A percentile compares a stretch with the other conserved stretches of the same genome.
Evolutionary conservation across 2,113 vertebrate species (phyloP).

Genomic region (Butorides virescens): DNA sequence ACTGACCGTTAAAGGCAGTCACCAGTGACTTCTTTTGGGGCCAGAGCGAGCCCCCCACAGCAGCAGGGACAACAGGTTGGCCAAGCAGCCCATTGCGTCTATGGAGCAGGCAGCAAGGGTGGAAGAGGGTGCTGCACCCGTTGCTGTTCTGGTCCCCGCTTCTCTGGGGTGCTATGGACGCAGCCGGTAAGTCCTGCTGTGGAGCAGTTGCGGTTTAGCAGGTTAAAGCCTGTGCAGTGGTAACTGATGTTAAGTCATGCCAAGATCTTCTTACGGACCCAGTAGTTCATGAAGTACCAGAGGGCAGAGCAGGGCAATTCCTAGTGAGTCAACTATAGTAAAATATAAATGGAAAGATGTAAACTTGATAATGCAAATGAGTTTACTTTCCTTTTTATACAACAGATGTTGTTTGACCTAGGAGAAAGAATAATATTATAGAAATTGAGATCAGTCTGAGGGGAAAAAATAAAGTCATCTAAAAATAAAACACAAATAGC

Average conservation of each 20-base stretch:
- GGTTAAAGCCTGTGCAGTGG: not conserved
- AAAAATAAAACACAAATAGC: constrained; percentile 72
- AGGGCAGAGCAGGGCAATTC: not conserved
- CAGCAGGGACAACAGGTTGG: not conserved
- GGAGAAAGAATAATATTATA: constrained; percentile 65
- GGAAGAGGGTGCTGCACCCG: not conserved
- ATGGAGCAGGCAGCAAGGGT: not conserved
- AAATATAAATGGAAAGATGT: constrained; percentile 42
- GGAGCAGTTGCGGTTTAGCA: not conserved
- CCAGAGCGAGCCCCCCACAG: not conserved
- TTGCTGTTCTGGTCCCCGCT: not conserved
- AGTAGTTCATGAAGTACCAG: constrained; percentile 5
- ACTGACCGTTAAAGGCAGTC: not conserved
- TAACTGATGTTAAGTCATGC: not conserved
- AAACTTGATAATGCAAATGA: constrained; percentile 62
- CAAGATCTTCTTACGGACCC: not conserved
- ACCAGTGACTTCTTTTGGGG: not conserved
- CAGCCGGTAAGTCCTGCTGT: not conserved
- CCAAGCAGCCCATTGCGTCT: not conserved
- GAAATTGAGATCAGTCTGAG: constrained; percentile 63
- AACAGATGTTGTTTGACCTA: constrained; percentile 73
- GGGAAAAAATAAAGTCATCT: constrained; percentile 39
- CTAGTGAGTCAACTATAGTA: not conserved
- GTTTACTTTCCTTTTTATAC: constrained; percentile 62
- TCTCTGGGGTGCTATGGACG: accelerated